Percentiles rank a stretch among this genome's conserved stretches.
Evolutionary conservation across 2,888 invertebrate species (phyloP).

Genomic region (Alviniconcha strummeri): DNA sequence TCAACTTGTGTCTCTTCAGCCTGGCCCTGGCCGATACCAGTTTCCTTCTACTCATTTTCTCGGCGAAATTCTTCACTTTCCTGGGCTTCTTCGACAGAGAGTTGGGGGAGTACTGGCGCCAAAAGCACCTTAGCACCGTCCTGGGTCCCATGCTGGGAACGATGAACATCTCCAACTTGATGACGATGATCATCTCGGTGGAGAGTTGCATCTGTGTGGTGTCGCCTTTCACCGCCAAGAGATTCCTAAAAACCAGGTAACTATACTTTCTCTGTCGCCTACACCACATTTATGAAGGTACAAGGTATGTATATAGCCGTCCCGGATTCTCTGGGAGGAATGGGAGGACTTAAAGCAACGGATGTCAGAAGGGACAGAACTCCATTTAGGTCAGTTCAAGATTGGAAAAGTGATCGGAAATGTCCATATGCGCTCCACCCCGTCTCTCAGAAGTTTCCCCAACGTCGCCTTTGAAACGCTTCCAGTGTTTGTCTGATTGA

Average conservation of each 20-base stretch:
- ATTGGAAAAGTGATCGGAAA: too few relatives aligned
- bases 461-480: too few relatives aligned
- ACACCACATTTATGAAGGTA: too few relatives aligned
- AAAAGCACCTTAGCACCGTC: slow-evolving; percentile 8
- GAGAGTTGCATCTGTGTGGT: slow-evolving; percentile 17
- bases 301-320: too few relatives aligned
- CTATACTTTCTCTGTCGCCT: background rate
- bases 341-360: too few relatives aligned
- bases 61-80: slow-evolving; percentile 19
- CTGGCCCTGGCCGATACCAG: slow-evolving; percentile 11
- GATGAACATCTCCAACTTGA: slow-evolving; percentile 24
- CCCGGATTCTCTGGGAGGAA: too few relatives aligned
- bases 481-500: too few relatives aligned
- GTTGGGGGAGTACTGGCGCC: slow-evolving; percentile 12
- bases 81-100: slow-evolving; percentile 1
- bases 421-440: too few relatives aligned
- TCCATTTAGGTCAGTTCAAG: too few relatives aligned
- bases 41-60: slow-evolving; percentile 3
- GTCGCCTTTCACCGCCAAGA: slow-evolving; percentile 21
- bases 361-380: too few relatives aligned
- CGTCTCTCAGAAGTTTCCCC: too few relatives aligned
- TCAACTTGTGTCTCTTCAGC: slow-evolving; percentile 25
- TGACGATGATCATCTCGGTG: slow-evolving; percentile 17
- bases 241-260: slow-evolving; percentile 9
- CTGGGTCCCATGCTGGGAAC: slow-evolving; percentile 8